Evolutionary conservation across 2,888 invertebrate species (phyloP).

Genomic region (Drosophila birchii): DNA sequence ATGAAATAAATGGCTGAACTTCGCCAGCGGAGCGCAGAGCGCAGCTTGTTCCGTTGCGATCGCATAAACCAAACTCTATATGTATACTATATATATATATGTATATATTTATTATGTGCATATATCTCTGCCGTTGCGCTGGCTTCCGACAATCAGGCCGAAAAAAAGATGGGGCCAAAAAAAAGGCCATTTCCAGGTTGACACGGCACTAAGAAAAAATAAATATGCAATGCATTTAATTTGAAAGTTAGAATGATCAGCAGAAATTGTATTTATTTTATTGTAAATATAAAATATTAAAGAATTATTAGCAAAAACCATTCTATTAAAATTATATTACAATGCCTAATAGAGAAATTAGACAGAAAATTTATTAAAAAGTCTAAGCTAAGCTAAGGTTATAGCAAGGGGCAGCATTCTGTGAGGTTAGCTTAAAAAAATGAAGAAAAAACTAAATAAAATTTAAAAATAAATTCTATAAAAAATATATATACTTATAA

Average conservation of each 20-base stretch:
- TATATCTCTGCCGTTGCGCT: constrained; percentile 37
- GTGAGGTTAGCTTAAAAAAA: too few relatives aligned
- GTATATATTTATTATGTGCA: background rate
- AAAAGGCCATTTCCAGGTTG: constrained; percentile 16
- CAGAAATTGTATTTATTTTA: too few relatives aligned
- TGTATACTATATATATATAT: background rate
- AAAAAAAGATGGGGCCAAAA: constrained; percentile 17
- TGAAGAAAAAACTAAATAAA: too few relatives aligned
- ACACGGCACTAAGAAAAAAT: constrained; percentile 21
- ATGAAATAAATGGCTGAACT: constrained; percentile 47
- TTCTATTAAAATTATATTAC: too few relatives aligned
- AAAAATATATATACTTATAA: too few relatives aligned
- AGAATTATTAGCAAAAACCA: too few relatives aligned
- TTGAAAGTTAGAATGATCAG: background rate
- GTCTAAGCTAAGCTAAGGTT: too few relatives aligned
- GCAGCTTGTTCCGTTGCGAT: constrained; percentile 19
- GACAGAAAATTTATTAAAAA: too few relatives aligned
- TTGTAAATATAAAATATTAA: too few relatives aligned
- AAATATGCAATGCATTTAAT: background rate
- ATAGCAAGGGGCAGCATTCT: too few relatives aligned
- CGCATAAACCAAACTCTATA: constrained; percentile 1
- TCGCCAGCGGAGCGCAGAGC: constrained; percentile 10
- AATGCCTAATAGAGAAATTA: too few relatives aligned
- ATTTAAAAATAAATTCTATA: too few relatives aligned
- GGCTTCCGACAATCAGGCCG: constrained; percentile 60